These are phyloP conservation scores for Gobiocypris rarus DNA, from an alignment of 2,113 vertebrate species.

Conservation along the genomic window DNA sequence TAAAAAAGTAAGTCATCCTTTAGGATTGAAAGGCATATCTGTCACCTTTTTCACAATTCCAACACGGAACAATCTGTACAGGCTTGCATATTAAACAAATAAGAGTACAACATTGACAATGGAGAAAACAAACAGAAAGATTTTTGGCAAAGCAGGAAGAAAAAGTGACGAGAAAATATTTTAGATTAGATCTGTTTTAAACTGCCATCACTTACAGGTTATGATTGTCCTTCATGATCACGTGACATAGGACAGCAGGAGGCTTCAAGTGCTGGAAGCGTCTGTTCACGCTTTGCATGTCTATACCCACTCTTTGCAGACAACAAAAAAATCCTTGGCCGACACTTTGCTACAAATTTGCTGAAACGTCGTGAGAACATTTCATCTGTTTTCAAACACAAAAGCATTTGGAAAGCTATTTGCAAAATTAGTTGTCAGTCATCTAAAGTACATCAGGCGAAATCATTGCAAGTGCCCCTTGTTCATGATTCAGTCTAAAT, in stretches of 20 bases:
- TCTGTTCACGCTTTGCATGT: conserved; percentile 51
- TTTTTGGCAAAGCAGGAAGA: conserved; percentile 82
- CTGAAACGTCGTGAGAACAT: conserved; percentile 30
- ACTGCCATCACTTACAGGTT: conserved; percentile 74
- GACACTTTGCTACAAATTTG: conserved; percentile 67
- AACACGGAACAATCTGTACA: conserved; percentile 72
- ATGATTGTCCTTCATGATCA: conserved; percentile 84
- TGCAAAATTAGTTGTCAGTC: conserved; percentile 48
- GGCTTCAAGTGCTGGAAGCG: conserved; percentile 75
- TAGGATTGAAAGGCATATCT: conserved; percentile 70
- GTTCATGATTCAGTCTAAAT: conserved; percentile 53
- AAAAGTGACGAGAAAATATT: conserved; percentile 78
- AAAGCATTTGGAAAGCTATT: conserved; percentile 46
- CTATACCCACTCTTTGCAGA: conserved; percentile 60
- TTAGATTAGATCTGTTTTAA: conserved; percentile 75
- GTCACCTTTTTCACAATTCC: conserved; percentile 71
- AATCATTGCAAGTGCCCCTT: conserved; percentile 60
- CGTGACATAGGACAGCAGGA: conserved; percentile 74
- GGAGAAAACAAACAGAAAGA: conserved; percentile 56
- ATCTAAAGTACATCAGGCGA: conserved; percentile 52
- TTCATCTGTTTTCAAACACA: conserved; percentile 49
- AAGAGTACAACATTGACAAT: conserved; percentile 70
- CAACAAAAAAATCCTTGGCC: conserved; percentile 62
- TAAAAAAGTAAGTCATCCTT: conserved; percentile 71
- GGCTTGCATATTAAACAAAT: conserved; percentile 72